phyloP scores from a whole-genome alignment of 2,797 vertebrate genomes.

The Pterois miles region DNA sequence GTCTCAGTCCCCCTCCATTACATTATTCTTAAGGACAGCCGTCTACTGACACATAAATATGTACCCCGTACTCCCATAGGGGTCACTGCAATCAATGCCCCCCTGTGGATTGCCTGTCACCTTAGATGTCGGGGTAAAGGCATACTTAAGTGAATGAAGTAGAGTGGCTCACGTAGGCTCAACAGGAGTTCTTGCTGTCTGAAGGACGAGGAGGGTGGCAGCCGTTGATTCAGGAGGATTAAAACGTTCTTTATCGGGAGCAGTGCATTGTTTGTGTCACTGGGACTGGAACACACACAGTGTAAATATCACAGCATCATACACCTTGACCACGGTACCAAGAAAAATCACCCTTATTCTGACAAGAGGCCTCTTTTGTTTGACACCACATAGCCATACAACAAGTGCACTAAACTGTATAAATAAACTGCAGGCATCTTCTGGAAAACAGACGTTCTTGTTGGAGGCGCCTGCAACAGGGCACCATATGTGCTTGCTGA shows the following conservation, averaged over 20 bases:
- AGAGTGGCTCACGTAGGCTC: constrained; percentile 46
- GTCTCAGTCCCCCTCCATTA: constrained; percentile 53
- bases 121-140: constrained; percentile 66
- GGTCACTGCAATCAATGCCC: constrained; percentile 79
- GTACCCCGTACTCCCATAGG: constrained; percentile 63
- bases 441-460: constrained; percentile 68
- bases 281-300: constrained; percentile 7
- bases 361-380: constrained; percentile 10
- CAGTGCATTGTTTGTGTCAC: neutral
- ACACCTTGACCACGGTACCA: neutral
- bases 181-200: constrained; percentile 44
- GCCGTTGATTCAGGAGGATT: constrained; percentile 15
- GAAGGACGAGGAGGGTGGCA: constrained; percentile 50
- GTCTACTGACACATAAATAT: constrained; percentile 76
- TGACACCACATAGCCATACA: constrained; percentile 29
- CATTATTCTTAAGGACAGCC: constrained; percentile 70
- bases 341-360: constrained; percentile 5
- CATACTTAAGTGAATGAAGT: constrained; percentile 62
- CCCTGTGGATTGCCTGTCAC: constrained; percentile 69
- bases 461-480: constrained; percentile 62
- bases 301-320: constrained; percentile 19
- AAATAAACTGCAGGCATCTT: constrained; percentile 62
- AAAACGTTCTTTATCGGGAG: constrained; percentile 41
- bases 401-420: constrained; percentile 52
- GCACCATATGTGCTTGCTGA: constrained; percentile 79